A percentile compares a stretch with the other conserved stretches of the same genome.
Evolutionary conservation across 2,888 invertebrate species (phyloP).

Genomic region (Oeneis ivallda): DNA sequence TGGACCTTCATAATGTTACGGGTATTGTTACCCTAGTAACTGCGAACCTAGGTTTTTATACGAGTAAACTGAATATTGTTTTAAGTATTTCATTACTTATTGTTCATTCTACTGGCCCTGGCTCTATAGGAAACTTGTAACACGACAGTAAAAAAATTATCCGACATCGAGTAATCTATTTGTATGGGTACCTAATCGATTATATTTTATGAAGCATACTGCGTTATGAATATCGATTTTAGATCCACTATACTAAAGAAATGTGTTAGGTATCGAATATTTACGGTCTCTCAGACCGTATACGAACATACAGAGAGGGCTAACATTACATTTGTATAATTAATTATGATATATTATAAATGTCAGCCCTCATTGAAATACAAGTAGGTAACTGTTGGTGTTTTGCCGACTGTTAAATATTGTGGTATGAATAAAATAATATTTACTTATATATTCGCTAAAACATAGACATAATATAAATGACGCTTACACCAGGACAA

Average conservation of each 20-base stretch:
- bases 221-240: slow-evolving; percentile 21
- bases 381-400: slow-evolving; percentile 1
- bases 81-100: too few species aligned
- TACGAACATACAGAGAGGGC: slow-evolving; percentile 8
- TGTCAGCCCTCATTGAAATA: slow-evolving; percentile 22
- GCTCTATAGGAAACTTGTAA: not conserved
- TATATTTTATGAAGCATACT: slow-evolving; percentile 13
- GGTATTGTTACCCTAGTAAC: too few species aligned
- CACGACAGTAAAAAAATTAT: slow-evolving; percentile 12
- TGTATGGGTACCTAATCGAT: slow-evolving; percentile 9
- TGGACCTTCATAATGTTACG: too few species aligned
- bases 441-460: not conserved
- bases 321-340: slow-evolving; percentile 18
- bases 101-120: not conserved
- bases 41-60: too few species aligned
- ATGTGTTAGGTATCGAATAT: slow-evolving; percentile 65
- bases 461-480: not conserved
- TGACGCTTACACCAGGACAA: too few species aligned
- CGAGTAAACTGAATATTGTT: too few species aligned
- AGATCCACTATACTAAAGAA: slow-evolving; percentile 15
- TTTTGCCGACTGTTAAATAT: slow-evolving; percentile 4
- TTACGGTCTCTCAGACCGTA: slow-evolving; percentile 46
- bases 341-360: slow-evolving; percentile 11
- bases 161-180: slow-evolving; percentile 3
- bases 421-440: not conserved